A percentile compares a stretch with the other conserved stretches of the same genome.
These are phyloP conservation scores for Apoda limacodes DNA, from an alignment of 2,888 invertebrate genomes.

Conservation along the genomic window DNA sequence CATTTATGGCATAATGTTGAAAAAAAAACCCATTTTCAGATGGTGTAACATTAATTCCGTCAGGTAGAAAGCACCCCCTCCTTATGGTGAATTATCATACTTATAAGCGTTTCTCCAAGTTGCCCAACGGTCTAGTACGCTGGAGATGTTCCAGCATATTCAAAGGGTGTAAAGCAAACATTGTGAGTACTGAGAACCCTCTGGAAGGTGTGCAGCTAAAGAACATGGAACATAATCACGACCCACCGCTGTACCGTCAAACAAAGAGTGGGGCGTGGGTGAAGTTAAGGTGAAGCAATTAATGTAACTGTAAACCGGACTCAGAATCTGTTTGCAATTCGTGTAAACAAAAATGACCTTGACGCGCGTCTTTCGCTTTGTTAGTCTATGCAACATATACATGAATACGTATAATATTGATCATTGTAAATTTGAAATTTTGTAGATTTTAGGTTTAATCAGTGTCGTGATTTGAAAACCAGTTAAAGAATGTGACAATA, in stretches of 20 bases:
- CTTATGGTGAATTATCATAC: conserved; percentile 13
- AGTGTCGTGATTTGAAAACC: no score
- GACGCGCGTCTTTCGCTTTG: no score
- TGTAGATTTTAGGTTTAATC: no score
- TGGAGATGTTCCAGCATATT: conserved; percentile 17
- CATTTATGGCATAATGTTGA: no score
- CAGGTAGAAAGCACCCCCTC: conserved; percentile 14
- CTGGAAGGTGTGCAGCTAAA: not conserved
- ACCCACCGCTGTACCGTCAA: conserved; percentile 12
- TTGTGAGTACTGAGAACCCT: conserved; percentile 10
- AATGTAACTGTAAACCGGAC: no score
- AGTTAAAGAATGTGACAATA: no score
- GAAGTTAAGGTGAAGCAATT: conserved; percentile 1
- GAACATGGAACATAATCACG: conserved; percentile 17
- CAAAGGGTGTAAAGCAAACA: conserved; percentile 17
- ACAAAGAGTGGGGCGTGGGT: conserved; percentile 11
- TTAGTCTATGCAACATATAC: no score
- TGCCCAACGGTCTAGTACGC: conserved; percentile 10
- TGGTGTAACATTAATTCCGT: conserved; percentile 9
- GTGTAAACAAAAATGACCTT: no score
- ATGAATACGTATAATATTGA: no score
- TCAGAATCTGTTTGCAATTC: no score
- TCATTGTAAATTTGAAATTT: no score
- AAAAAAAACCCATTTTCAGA: conserved; percentile 1
- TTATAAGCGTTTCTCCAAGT: conserved; percentile 10